Evolutionary conservation across 2,888 invertebrate genomes (phyloP).

Genomic region (Leucania comma): DNA sequence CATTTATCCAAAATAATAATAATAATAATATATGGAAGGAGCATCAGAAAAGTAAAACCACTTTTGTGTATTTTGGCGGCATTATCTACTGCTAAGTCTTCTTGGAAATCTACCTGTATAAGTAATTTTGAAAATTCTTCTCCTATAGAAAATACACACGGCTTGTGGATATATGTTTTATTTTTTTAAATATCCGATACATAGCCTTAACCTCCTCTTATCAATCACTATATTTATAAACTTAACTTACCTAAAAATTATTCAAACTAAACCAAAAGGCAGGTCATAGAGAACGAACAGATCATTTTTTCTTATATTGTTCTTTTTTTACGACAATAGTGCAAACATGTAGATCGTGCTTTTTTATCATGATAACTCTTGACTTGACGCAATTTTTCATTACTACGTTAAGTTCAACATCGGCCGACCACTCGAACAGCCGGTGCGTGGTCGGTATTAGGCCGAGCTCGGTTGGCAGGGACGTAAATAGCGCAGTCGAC

Average conservation of each 20-base stretch:
- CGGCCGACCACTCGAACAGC: constrained; percentile 9
- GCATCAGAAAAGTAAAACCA: background rate
- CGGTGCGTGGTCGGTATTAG: constrained; percentile 26
- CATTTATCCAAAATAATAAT: background rate
- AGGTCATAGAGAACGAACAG: too few relatives aligned
- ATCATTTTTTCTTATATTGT: too few relatives aligned
- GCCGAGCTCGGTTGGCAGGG: constrained; percentile 28
- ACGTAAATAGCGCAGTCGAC: constrained; percentile 87
- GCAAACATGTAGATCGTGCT: background rate
- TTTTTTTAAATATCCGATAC: too few relatives aligned
- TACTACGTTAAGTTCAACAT: constrained; percentile 20
- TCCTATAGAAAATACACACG: fast-evolving
- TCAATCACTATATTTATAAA: too few relatives aligned
- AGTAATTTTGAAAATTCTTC: background rate
- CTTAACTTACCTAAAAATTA: too few relatives aligned
- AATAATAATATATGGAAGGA: background rate
- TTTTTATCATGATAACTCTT: background rate
- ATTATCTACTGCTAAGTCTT: too few relatives aligned
- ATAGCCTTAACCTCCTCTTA: background rate
- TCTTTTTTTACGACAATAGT: background rate
- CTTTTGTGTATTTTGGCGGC: too few relatives aligned
- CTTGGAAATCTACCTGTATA: too few relatives aligned
- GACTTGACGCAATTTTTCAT: constrained; percentile 9
- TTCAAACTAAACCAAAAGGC: too few relatives aligned
- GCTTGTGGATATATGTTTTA: too few relatives aligned